Percentiles rank a stretch among this genome's conserved stretches.
Conservation (phyloP, 2,113 vertebrate species). For the Hippocampus zosterae region DNA sequence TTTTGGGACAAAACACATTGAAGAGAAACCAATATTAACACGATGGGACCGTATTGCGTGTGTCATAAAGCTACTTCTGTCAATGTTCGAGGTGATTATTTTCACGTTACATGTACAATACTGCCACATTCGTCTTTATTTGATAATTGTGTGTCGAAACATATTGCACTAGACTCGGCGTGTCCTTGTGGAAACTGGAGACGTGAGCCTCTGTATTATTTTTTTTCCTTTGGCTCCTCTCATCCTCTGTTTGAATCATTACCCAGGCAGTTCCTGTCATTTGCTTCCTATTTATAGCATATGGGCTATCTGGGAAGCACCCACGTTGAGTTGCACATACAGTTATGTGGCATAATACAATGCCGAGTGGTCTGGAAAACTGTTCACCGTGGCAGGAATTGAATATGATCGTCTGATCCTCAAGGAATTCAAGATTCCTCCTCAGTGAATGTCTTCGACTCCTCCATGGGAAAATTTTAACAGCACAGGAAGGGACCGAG, state of each 20-base stretch:
- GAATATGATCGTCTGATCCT: not conserved
- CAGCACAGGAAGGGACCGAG: not conserved
- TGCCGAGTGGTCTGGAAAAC: slow-evolving; percentile 17
- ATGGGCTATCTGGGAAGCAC: slow-evolving; percentile 34
- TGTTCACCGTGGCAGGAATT: slow-evolving; percentile 9
- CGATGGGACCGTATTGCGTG: not conserved
- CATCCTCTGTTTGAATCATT: slow-evolving; percentile 49
- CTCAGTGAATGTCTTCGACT: slow-evolving; percentile 1
- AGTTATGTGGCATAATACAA: not conserved
- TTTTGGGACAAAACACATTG: slow-evolving; percentile 20
- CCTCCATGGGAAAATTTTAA: slow-evolving; percentile 17
- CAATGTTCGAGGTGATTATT: not conserved
- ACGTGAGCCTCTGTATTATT: slow-evolving; percentile 6
- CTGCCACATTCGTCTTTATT: not conserved
- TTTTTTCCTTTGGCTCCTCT: slow-evolving; percentile 22
- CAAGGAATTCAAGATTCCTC: slow-evolving; percentile 22
- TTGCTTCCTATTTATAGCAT: slow-evolving; percentile 60
- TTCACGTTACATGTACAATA: not conserved
- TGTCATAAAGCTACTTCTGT: not conserved
- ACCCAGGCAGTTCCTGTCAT: slow-evolving; percentile 37
- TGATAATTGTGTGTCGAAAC: not conserved
- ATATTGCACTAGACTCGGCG: not conserved
- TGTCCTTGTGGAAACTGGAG: slow-evolving; percentile 19
- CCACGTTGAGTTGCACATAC: slow-evolving; percentile 30
- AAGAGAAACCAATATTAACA: slow-evolving; percentile 1